Evolutionary conservation across 2,888 invertebrate species (phyloP).

Genomic region (Stenodera caucasica): DNA sequence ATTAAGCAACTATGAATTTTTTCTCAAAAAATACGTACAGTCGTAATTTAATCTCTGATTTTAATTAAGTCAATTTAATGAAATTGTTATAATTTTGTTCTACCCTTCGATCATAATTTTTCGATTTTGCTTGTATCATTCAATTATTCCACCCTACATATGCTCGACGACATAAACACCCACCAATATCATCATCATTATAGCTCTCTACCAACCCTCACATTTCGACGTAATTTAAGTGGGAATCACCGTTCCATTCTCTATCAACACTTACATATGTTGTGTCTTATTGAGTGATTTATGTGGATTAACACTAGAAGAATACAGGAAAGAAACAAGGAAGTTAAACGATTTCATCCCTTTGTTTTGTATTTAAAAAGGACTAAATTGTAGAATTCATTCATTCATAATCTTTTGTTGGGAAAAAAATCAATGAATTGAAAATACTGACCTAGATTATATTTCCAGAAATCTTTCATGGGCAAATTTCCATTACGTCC

Average conservation of each 20-base stretch:
- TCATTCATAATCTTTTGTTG: too few relatives aligned
- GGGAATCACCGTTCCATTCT: conserved; percentile 9
- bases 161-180: background rate
- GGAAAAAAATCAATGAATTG: background rate
- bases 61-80: too few relatives aligned
- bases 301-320: background rate
- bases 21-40: too few relatives aligned
- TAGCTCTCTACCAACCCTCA: background rate
- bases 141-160: background rate
- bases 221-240: conserved; percentile 8
- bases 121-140: too few relatives aligned
- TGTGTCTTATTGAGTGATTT: conserved; percentile 9
- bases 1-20: too few relatives aligned
- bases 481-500: conserved; percentile 83
- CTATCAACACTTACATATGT: conserved; percentile 12
- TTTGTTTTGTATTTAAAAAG: too few relatives aligned
- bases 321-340: background rate
- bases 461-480: conserved; percentile 84
- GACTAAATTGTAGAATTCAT: too few relatives aligned
- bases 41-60: too few relatives aligned
- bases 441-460: conserved; percentile 64
- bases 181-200: too few relatives aligned
- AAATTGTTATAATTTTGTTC: too few relatives aligned
- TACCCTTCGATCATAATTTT: too few relatives aligned
- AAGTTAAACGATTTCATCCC: background rate